phyloP scores from a whole-genome alignment of 2,113 vertebrate genomes.

The pig (Sus scrofa) region DNA sequence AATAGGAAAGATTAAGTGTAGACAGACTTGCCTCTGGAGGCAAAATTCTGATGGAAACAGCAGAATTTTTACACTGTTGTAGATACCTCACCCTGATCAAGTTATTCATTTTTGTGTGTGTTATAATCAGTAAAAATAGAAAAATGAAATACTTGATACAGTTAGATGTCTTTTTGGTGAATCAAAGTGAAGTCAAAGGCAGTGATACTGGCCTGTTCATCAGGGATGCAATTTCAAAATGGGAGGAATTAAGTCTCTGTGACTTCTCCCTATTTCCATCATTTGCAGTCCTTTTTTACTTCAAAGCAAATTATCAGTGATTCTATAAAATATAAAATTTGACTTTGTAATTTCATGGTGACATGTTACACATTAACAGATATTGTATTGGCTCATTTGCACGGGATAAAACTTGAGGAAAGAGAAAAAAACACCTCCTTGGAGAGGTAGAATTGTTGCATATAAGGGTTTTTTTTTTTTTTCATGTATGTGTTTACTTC shows the following conservation, averaged over 20 bases:
- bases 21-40: not conserved
- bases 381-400: not conserved
- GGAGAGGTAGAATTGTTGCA: not conserved
- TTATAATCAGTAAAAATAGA: slow-evolving; percentile 1
- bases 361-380: not conserved
- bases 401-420: not conserved
- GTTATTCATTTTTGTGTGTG: not conserved
- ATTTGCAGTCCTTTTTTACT: not conserved
- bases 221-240: not conserved
- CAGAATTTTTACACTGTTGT: slow-evolving; percentile 1
- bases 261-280: not conserved
- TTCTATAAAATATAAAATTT: not conserved
- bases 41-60: slow-evolving; percentile 47
- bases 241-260: not conserved
- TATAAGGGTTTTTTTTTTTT: not conserved
- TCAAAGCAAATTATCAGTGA: not conserved
- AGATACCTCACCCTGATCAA: not conserved
- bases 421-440: not conserved
- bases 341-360: not conserved
- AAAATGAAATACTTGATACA: not conserved
- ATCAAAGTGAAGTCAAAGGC: not conserved
- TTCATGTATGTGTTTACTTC: not conserved
- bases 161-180: not conserved
- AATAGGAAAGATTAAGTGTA: slow-evolving; percentile 53
- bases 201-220: not conserved